Conservation (phyloP, 2,113 vertebrate genomes). For the Prunella himalayana region DNA sequence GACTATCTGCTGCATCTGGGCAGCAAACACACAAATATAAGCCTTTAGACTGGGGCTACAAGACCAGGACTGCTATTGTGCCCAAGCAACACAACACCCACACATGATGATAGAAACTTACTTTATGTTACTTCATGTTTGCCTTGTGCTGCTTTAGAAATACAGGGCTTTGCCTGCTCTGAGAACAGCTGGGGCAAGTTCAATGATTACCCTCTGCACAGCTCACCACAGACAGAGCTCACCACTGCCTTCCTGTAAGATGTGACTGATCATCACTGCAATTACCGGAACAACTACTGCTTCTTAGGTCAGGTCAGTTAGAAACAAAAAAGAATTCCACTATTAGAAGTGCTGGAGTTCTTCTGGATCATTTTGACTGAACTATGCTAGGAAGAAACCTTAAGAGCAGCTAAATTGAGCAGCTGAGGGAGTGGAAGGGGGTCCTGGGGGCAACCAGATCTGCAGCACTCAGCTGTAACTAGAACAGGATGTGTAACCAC, state of each 20-base stretch:
- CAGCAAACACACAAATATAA: background rate
- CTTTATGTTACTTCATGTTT: background rate
- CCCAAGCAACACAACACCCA: background rate
- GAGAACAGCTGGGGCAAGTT: background rate
- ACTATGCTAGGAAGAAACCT: background rate
- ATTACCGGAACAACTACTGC: background rate
- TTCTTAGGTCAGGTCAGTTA: background rate
- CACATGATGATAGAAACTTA: background rate
- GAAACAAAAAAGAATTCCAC: background rate
- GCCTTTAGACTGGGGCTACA: background rate
- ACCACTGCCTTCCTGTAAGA: background rate
- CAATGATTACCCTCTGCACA: background rate
- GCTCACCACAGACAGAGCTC: background rate
- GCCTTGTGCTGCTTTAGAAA: background rate
- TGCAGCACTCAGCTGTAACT: background rate
- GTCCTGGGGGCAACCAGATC: background rate
- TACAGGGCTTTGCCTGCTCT: background rate
- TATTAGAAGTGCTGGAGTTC: background rate
- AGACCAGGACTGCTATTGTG: background rate
- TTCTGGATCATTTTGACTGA: background rate
- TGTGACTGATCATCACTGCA: background rate
- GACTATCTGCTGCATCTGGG: background rate
- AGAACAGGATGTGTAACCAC: conserved; percentile 21
- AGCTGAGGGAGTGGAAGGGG: background rate
- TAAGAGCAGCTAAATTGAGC: background rate